Conservation (phyloP, 2,797 vertebrate genomes). For the Sebastes trivittatus region DNA sequence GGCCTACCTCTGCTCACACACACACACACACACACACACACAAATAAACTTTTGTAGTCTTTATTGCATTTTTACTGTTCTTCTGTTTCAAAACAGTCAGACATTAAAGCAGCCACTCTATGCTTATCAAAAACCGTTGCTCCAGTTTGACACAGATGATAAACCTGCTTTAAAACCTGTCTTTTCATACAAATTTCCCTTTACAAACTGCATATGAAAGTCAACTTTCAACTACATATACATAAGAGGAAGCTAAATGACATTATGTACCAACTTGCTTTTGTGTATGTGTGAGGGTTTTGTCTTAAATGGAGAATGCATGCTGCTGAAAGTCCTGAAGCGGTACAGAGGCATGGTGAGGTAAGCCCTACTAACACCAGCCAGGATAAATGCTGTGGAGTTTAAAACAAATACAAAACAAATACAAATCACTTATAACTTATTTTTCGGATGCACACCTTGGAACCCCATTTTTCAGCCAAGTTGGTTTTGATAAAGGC, state of each 20-base stretch:
- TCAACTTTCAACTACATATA: slow-evolving; percentile 32
- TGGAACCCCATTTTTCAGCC: background rate
- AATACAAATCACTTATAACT: slow-evolving; percentile 12
- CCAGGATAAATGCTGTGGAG: background rate
- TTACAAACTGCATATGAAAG: slow-evolving; percentile 55
- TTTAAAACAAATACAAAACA: background rate
- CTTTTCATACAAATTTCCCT: slow-evolving; percentile 56
- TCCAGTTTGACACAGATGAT: slow-evolving; percentile 26
- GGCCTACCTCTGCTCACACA: background rate
- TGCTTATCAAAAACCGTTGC: slow-evolving; percentile 23
- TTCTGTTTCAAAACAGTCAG: slow-evolving; percentile 81
- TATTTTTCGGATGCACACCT: background rate
- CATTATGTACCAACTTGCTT: slow-evolving; percentile 24
- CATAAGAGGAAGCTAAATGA: slow-evolving; percentile 34
- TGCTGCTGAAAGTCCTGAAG: slow-evolving; percentile 37
- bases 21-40: slow-evolving; percentile 10
- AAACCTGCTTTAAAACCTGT: slow-evolving; percentile 30
- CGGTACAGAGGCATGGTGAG: background rate
- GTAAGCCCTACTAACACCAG: slow-evolving; percentile 7
- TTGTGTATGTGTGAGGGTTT: background rate
- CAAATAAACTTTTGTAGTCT: slow-evolving; percentile 62
- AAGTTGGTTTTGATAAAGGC: slow-evolving; percentile 55
- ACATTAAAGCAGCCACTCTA: slow-evolving; percentile 64
- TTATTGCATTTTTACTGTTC: slow-evolving; percentile 82
- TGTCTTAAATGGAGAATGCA: slow-evolving; percentile 6